A percentile compares a stretch with the other conserved stretches of the same genome.
These are phyloP conservation scores for Lagorchestes hirsutus DNA, from an alignment of 2,797 vertebrate species.

Conservation along the genomic window DNA sequence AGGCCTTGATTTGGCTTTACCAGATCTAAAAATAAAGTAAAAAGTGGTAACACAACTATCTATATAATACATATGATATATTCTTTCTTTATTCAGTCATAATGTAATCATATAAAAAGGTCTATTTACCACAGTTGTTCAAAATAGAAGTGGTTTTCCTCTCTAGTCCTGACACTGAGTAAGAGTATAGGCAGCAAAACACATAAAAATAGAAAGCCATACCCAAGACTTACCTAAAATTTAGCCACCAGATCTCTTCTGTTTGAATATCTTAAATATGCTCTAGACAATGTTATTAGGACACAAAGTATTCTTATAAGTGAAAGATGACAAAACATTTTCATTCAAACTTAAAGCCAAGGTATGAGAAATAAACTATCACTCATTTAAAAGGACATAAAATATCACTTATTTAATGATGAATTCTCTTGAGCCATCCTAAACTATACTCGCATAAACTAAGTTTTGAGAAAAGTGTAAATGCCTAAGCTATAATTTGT, in stretches of 20 bases:
- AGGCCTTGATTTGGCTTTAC: too few species aligned
- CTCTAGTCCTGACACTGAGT: neutral
- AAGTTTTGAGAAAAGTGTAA: slow-evolving; percentile 29
- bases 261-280: slow-evolving; percentile 35
- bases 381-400: slow-evolving; percentile 38
- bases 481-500: neutral
- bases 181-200: slow-evolving; percentile 5
- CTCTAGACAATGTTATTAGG: slow-evolving; percentile 1
- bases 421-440: slow-evolving; percentile 21
- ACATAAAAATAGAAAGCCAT: slow-evolving; percentile 10
- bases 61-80: neutral
- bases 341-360: slow-evolving; percentile 27
- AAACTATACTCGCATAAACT: neutral
- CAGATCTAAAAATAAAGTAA: too few species aligned
- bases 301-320: slow-evolving; percentile 19
- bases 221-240: neutral
- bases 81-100: neutral
- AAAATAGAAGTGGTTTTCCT: slow-evolving; percentile 12
- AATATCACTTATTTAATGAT: slow-evolving; percentile 25
- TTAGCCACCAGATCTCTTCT: neutral
- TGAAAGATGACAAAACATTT: slow-evolving; percentile 24
- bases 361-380: slow-evolving; percentile 20
- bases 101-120: neutral
- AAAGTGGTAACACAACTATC: too few species aligned
- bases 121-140: slow-evolving; percentile 7